Base-by-base conservation (phyloP, 2,797 vertebrate genomes). In the Ataeniobius toweri region DNA sequence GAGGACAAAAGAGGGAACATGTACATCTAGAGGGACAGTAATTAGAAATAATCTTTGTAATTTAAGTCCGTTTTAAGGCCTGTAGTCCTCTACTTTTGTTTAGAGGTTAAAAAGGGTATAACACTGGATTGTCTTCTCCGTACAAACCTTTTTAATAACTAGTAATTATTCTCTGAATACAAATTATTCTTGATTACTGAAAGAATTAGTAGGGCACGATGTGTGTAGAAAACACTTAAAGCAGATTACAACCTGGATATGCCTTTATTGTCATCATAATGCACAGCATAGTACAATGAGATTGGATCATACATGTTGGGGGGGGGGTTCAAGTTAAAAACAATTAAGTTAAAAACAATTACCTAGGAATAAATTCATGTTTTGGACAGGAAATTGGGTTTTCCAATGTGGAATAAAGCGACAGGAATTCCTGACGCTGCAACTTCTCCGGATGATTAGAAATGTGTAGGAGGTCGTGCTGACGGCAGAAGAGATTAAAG, bases 401-500 rank as follows among this genome's bases (percentile, higher is more conserved):
- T 65, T 56, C 26, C 65, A 50, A 12, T 68, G 46, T 16, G 12
- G 28, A 53, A 50, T 50, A 59, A 50, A 41, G 36, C 72, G 48
- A 31, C 36, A 65, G 74, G 50, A 55, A 39, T 68, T 65, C 24
- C 67, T 46, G 65, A 20, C 65, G 1, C 36, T 68, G 22, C 22
- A 68, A 14, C 10, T 68, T 81, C 26, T 48, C 12, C 0, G 16
- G 51, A 80, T 55, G 10, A 0, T 6, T 18, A 65, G 28, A 58
- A 61, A 80, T 74, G 61, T 59, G 28, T 58, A 71, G 48, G 67
- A 63, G 70, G 39, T 63, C 70, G 51, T 81, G 77, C 82, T 80
- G 88, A 84, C 26, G 0, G 14, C 28, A 77, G 85, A 87, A 58
- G 56, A 91, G 88, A 92, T 93, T 94, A 92, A 88, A 87, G 81